phyloP scores from a whole-genome alignment of 35 echinoderm and acorn worm species.

The Heliocidaris tuberculata region DNA sequence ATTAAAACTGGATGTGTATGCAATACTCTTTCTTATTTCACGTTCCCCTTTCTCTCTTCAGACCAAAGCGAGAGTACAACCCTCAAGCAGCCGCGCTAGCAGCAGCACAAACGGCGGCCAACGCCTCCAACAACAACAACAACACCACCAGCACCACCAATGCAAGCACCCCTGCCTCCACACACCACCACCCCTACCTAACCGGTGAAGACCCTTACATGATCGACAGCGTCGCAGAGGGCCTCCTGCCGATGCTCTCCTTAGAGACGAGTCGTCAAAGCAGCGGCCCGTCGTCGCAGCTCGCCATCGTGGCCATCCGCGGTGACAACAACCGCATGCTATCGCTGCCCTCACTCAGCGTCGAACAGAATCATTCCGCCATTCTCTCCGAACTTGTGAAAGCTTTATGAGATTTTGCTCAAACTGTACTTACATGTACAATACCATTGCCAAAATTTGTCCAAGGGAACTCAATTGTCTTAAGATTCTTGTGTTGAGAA shows the following conservation, averaged over 20 bases:
- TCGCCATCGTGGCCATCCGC: slow-evolving; percentile 80
- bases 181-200: slow-evolving; percentile 64
- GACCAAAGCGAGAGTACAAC: slow-evolving; percentile 65
- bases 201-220: slow-evolving; percentile 88
- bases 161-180: slow-evolving; percentile 34
- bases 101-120: background rate
- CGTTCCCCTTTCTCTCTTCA: slow-evolving; percentile 1
- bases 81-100: slow-evolving; percentile 15
- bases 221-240: slow-evolving; percentile 80
- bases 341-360: slow-evolving; percentile 83
- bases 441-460: background rate
- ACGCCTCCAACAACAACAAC: background rate
- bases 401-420: slow-evolving; percentile 66
- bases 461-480: background rate
- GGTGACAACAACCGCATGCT: slow-evolving; percentile 76
- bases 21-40: too few species aligned
- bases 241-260: slow-evolving; percentile 83
- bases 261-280: slow-evolving; percentile 82
- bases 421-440: background rate
- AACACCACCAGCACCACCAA: slow-evolving; percentile 9
- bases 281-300: slow-evolving; percentile 72
- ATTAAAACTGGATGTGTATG: too few species aligned
- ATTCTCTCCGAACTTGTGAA: slow-evolving; percentile 94
- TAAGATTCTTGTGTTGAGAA: background rate
- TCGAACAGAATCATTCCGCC: slow-evolving; percentile 95